Conservation (phyloP, 2,113 vertebrate genomes). For the Mobula hypostoma region DNA sequence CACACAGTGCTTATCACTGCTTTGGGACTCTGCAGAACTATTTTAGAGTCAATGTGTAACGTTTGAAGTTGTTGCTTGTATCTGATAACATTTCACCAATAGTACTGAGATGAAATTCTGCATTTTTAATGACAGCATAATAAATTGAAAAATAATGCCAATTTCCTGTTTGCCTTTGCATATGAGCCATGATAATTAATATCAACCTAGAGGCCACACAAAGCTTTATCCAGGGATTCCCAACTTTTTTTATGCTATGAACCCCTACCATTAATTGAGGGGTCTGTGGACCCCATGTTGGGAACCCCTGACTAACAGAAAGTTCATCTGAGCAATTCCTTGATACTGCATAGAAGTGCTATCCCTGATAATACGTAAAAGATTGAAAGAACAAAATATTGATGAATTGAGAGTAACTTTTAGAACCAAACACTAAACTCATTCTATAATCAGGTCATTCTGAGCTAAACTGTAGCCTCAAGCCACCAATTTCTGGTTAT, state of each 20-base stretch:
- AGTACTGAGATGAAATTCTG: neutral
- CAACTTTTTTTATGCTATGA: too few relatives aligned
- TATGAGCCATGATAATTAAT: neutral
- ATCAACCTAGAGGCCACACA: neutral
- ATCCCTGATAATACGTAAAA: neutral
- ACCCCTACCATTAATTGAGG: too few relatives aligned
- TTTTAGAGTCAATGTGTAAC: neutral
- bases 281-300: too few relatives aligned
- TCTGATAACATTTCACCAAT: too few relatives aligned
- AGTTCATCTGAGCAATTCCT: neutral
- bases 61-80: neutral
- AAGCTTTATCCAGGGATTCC: neutral
- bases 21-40: neutral
- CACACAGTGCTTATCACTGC: neutral
- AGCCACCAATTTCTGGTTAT: too few relatives aligned
- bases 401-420: neutral
- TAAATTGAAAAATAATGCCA: neutral
- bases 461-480: too few relatives aligned
- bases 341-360: neutral
- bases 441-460: too few relatives aligned
- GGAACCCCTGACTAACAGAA: neutral
- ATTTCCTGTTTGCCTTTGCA: too few relatives aligned
- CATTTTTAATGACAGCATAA: neutral
- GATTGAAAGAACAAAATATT: neutral
- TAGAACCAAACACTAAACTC: neutral